A percentile compares a stretch with the other conserved stretches of the same genome.
These are phyloP conservation scores for Sceloporus tristichus DNA, from an alignment of 2,113 vertebrate genomes.

Conservation along the genomic window DNA sequence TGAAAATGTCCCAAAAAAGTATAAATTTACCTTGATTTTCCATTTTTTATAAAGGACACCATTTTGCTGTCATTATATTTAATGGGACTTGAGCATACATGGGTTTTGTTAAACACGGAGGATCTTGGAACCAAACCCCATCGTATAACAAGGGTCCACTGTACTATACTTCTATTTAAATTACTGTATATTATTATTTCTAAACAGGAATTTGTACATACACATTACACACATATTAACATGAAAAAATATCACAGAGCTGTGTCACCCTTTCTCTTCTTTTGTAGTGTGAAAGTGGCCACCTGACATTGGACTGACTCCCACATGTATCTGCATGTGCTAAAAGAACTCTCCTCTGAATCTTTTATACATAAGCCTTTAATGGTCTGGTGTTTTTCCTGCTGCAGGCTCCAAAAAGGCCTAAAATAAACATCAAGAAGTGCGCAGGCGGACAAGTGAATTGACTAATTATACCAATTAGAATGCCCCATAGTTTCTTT, in stretches of 20 bases:
- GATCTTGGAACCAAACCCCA: no score
- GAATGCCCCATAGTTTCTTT: constrained; percentile 27
- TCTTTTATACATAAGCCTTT: constrained; percentile 1
- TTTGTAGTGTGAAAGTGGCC: not conserved
- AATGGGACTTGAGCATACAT: no score
- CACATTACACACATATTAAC: not conserved
- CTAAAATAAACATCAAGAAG: not conserved
- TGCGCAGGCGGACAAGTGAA: constrained; percentile 33
- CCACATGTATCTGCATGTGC: not conserved
- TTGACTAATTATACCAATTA: constrained; percentile 32
- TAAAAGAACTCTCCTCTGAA: not conserved
- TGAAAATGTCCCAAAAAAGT: no score
- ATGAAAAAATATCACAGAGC: not conserved
- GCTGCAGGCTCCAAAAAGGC: not conserved
- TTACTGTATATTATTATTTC: not conserved
- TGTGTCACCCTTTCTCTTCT: not conserved
- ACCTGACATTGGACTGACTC: not conserved
- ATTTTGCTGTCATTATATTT: no score
- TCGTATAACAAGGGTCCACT: no score
- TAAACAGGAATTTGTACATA: not conserved
- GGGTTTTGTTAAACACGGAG: no score
- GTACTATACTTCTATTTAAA: not conserved
- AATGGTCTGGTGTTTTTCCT: not conserved
- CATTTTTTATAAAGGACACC: no score
- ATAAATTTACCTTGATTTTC: no score